Evolutionary conservation across 2,888 invertebrate species (phyloP), one percentile per base, ranked within the genome.

Genomic region (Phalera bucephala): DNA sequence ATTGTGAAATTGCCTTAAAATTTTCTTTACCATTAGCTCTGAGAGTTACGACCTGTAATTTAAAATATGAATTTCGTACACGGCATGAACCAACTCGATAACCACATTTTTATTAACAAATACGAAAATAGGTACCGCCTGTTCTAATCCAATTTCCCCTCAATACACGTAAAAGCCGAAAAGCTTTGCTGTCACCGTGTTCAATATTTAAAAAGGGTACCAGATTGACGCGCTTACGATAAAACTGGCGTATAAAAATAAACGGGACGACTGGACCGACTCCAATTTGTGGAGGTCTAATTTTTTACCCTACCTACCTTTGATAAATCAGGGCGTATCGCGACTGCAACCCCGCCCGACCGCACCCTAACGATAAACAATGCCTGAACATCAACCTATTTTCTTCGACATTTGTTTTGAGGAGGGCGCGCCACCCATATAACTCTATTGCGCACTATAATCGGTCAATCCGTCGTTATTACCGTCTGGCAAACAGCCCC

Each of bases 251-350:
- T 40, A 62, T 55, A 56, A 56, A 55, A 63, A 60, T 68, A 56
- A 59, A 64, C 63, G 60, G 60, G 54, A 61, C 60, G 61, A 64
- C 51, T n/a, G n/a, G n/a, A n/a, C 44, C 47, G 53, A 46, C 53
- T 46, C 72, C 74, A 74, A 75, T 78, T 75, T 73, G 72, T 57
- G 65, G 25, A 67, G 64, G 50, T 59, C 63, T 64, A 67, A 64
- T 71, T 68, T 70, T 73, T 67, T 63, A 60, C 54, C 57, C 63
- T 59, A 61, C 59, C 53, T 54, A 65, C 60, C 59, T 60, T 64
- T 72, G 72, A 77, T 81, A 85, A 85, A 87, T 85, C 86, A 80
- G 77, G 53, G 37, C 57, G 69, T 60, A 67, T 59, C 59, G 57
- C 58, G 58, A 56, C 49, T 61, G 68, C 56, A 52, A 65, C 74